These are phyloP conservation scores for Oryzias sinensis DNA, from an alignment of 2,797 vertebrate genomes.

Conservation along the genomic window DNA sequence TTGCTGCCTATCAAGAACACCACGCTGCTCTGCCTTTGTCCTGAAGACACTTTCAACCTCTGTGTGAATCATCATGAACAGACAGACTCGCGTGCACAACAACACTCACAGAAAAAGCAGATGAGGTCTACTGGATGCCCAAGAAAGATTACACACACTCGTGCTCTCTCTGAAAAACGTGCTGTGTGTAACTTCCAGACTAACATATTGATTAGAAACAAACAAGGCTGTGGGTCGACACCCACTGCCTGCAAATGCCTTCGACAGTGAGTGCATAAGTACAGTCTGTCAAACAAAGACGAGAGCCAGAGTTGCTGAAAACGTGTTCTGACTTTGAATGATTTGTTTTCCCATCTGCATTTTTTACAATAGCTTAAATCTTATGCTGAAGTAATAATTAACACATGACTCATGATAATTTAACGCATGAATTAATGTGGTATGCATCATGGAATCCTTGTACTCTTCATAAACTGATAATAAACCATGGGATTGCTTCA, in stretches of 20 bases:
- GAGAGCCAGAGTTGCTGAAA: neutral
- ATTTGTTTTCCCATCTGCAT: neutral
- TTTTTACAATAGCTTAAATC: neutral
- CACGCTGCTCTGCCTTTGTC: conserved; percentile 31
- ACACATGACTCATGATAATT: too few species aligned
- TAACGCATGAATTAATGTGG: neutral
- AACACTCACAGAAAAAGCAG: neutral
- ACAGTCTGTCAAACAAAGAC: neutral
- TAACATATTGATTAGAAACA: conserved; percentile 32
- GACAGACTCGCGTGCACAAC: conserved; percentile 1
- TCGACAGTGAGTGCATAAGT: neutral
- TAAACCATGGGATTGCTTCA: neutral
- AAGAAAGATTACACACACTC: neutral
- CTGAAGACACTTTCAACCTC: conserved; percentile 60
- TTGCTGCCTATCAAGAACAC: conserved; percentile 46
- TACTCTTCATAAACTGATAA: too few species aligned
- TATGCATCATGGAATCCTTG: neutral
- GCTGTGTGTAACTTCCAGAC: conserved; percentile 9
- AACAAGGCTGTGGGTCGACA: conserved; percentile 10
- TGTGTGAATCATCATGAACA: conserved; percentile 22
- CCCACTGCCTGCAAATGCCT: neutral
- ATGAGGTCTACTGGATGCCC: conserved; percentile 10
- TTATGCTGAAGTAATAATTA: too few species aligned
- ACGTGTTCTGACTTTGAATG: conserved; percentile 26
- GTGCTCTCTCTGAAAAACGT: neutral